These are phyloP conservation scores for Puntigrus tetrazona DNA, from an alignment of 2,113 vertebrate genomes.

Conservation along the genomic window DNA sequence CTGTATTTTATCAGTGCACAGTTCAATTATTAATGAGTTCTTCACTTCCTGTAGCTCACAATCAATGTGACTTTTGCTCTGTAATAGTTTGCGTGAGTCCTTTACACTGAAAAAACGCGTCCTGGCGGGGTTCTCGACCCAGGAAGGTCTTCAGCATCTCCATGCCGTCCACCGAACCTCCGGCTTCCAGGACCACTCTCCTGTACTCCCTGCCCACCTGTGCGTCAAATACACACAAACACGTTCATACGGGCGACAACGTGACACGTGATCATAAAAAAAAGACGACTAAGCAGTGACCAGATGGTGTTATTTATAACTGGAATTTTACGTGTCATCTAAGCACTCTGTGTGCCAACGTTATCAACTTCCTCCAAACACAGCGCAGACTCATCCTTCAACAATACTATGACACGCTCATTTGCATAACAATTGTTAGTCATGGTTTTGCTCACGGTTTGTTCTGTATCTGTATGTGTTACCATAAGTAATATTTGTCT, in stretches of 20 bases:
- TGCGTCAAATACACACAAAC: slow-evolving; percentile 44
- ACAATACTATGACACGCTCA: slow-evolving; percentile 1
- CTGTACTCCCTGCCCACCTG: slow-evolving; percentile 93
- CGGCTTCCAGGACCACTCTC: slow-evolving; percentile 86
- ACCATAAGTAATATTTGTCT: neutral
- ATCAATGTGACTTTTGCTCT: slow-evolving; percentile 16
- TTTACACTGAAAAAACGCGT: slow-evolving; percentile 89
- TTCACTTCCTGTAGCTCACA: neutral
- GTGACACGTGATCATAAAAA: neutral
- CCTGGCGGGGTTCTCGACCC: slow-evolving; percentile 83
- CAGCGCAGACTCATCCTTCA: neutral
- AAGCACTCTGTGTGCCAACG: neutral
- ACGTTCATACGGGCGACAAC: too few species aligned
- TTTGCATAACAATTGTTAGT: neutral
- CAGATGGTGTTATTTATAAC: neutral
- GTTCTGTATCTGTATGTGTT: neutral
- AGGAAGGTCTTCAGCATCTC: slow-evolving; percentile 89
- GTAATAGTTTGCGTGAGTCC: slow-evolving; percentile 72
- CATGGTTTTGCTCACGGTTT: neutral
- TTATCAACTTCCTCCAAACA: neutral
- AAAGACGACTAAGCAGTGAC: neutral
- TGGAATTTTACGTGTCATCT: neutral
- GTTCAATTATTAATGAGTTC: too few species aligned
- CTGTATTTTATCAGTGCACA: neutral
- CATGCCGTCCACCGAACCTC: slow-evolving; percentile 88